phyloP scores from a whole-genome alignment of 1,140 invertebrate species.

The Nymphalis io region DNA sequence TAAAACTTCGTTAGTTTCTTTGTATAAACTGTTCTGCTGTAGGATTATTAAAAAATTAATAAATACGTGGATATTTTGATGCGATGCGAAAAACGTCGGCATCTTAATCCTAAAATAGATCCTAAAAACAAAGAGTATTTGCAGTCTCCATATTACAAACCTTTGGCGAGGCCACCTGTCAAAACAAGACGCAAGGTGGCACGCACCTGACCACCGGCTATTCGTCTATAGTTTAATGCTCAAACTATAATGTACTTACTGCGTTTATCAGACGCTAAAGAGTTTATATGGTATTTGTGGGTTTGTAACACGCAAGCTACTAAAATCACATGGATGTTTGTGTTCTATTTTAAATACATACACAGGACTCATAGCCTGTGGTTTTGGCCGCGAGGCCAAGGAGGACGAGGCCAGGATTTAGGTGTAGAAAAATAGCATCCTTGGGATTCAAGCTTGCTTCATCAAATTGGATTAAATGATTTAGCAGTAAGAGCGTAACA shows the following conservation, averaged over 20 bases:
- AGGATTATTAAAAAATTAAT: no score
- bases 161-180: constrained; percentile 52
- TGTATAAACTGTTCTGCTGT: no score
- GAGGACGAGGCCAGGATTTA: no score
- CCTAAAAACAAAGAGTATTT: constrained; percentile 50
- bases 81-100: constrained; percentile 9
- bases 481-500: no score
- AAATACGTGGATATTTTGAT: not conserved
- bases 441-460: no score
- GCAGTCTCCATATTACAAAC: constrained; percentile 46
- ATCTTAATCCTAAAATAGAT: constrained; percentile 47
- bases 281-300: not conserved
- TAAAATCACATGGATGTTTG: not conserved
- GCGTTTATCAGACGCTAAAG: constrained; percentile 12
- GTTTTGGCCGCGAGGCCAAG: no score
- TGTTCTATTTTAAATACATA: no score
- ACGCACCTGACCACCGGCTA: constrained; percentile 47
- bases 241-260: constrained; percentile 12
- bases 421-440: no score
- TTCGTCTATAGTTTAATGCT: constrained; percentile 24
- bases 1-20: no score
- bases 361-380: no score
- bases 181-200: constrained; percentile 63
- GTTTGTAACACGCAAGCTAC: not conserved
- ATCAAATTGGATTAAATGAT: no score